Conservation (phyloP, 2,888 invertebrate species). For the Sisyra nigra region DNA sequence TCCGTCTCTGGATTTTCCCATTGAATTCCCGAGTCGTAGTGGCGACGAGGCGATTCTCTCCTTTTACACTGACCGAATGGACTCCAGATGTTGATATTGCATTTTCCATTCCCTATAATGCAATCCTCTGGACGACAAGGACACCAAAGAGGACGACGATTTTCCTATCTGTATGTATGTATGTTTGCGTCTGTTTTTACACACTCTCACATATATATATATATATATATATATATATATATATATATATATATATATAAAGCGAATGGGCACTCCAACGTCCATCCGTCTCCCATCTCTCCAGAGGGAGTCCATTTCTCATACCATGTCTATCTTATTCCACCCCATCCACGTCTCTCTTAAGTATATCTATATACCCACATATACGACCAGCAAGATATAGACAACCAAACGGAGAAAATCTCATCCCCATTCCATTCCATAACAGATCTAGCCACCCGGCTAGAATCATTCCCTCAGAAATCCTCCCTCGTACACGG, state of each 20-base stretch:
- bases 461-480: not conserved
- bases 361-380: no score
- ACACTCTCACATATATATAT: not conserved
- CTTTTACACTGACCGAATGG: slow-evolving; percentile 3
- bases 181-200: not conserved
- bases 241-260: not conserved
- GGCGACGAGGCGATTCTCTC: no score
- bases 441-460: not conserved
- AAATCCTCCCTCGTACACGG: not conserved
- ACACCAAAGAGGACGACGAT: not conserved
- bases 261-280: not conserved
- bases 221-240: not conserved
- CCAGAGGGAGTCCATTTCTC: no score
- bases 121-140: slow-evolving; percentile 16
- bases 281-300: no score
- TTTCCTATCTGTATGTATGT: not conserved
- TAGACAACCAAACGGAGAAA: no score
- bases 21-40: no score
- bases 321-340: no score
- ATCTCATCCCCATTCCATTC: slow-evolving; percentile 1
- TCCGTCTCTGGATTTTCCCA: no score
- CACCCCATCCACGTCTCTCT: no score
- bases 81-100: slow-evolving; percentile 23
- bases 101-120: slow-evolving; percentile 33
- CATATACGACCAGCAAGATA: no score